A percentile compares a stretch with the other conserved stretches of the same genome.
Evolutionary conservation across 2,113 vertebrate species (phyloP).

Genomic region (Carlito syrichta): DNA sequence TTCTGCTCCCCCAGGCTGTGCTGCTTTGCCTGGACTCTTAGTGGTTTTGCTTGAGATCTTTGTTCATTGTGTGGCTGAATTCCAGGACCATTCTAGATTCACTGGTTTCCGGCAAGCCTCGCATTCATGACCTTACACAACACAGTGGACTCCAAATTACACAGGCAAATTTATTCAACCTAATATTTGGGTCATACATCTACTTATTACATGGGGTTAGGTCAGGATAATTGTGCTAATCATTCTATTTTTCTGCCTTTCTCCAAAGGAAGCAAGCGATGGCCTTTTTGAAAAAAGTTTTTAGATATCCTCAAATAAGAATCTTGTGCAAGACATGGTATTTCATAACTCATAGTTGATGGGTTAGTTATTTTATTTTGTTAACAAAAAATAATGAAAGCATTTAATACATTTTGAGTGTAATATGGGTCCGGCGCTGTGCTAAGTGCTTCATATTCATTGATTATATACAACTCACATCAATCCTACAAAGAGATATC

Average conservation of each 20-base stretch:
- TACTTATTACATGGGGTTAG: neutral
- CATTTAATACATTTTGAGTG: neutral
- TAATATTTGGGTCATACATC: neutral
- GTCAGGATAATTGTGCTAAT: neutral
- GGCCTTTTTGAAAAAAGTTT: neutral
- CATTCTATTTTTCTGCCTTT: neutral
- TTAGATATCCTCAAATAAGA: neutral
- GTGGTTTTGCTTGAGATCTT: conserved; percentile 52
- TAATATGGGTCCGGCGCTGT: neutral
- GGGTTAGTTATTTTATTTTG: neutral
- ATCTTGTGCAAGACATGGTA: neutral
- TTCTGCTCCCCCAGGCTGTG: neutral
- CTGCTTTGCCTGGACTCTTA: neutral
- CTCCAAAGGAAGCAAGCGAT: conserved; percentile 25
- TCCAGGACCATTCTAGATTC: conserved; percentile 26
- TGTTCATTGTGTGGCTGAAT: conserved; percentile 47
- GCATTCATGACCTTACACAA: neutral
- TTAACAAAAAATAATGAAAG: neutral
- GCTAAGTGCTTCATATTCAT: neutral
- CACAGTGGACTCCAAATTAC: neutral
- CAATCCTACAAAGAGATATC: neutral
- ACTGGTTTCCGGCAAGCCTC: neutral
- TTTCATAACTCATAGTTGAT: neutral
- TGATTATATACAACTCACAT: neutral
- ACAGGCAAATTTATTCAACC: neutral